Evolutionary conservation across 1,140 invertebrate species (phyloP).

Genomic region (Ceratina australensis): DNA sequence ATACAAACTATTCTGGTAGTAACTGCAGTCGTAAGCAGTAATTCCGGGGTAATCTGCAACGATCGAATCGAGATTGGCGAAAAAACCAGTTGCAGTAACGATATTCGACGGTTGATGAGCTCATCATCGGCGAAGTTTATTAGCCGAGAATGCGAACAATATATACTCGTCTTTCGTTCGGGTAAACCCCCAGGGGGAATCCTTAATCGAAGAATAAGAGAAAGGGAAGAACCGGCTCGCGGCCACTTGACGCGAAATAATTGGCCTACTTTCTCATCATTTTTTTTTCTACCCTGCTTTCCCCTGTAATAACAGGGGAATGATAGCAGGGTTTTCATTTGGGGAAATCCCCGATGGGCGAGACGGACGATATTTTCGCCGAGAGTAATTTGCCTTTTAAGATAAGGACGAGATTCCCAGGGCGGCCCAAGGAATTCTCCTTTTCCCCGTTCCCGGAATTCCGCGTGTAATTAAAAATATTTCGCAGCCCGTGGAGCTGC

Average conservation of each 20-base stretch:
- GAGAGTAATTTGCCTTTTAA: slow-evolving; percentile 21
- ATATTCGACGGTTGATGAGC: slow-evolving; percentile 40
- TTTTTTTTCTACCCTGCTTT: background rate
- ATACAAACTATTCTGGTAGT: too few relatives aligned
- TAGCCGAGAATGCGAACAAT: slow-evolving; percentile 53
- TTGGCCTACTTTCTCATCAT: slow-evolving; percentile 42
- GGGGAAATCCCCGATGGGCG: slow-evolving; percentile 9
- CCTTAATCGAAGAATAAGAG: slow-evolving; percentile 38
- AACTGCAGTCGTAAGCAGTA: background rate
- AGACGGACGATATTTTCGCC: background rate
- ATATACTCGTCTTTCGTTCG: slow-evolving; percentile 7
- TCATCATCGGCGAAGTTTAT: slow-evolving; percentile 50
- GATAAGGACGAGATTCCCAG: background rate
- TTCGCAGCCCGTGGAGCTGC: background rate
- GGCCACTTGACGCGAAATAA: slow-evolving; percentile 53
- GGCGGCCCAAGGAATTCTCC: background rate
- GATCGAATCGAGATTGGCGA: background rate
- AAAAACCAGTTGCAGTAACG: slow-evolving; percentile 23
- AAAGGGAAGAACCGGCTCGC: slow-evolving; percentile 30
- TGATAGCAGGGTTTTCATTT: slow-evolving; percentile 17
- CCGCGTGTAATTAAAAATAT: slow-evolving; percentile 10
- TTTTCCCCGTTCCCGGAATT: background rate
- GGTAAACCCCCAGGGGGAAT: slow-evolving; percentile 9
- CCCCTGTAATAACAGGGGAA: slow-evolving; percentile 15
- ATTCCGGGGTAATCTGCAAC: slow-evolving; percentile 17